Percentiles rank a stretch among this genome's conserved stretches.
Evolutionary conservation across 2,888 invertebrate genomes (phyloP).

Genomic region (Caenorhabditis wallacei): DNA sequence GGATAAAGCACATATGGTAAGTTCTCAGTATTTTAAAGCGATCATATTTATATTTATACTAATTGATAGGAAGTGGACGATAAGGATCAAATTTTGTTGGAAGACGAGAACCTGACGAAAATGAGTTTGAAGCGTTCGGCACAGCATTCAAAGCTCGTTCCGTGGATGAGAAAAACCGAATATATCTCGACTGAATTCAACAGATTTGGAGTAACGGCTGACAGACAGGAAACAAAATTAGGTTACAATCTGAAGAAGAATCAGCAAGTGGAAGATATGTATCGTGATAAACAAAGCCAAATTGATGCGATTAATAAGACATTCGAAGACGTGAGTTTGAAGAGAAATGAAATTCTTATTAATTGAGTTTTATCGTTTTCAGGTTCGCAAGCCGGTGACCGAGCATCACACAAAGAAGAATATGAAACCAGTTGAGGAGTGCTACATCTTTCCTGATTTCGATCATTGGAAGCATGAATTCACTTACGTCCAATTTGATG

Average conservation of each 20-base stretch:
- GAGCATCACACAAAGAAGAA: slow-evolving; percentile 98
- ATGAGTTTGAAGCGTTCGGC: slow-evolving; percentile 86
- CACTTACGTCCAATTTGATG: slow-evolving; percentile 96
- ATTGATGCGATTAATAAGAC: slow-evolving; percentile 98
- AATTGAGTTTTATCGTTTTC: slow-evolving; percentile 8
- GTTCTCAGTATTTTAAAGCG: not conserved
- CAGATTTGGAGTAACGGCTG: slow-evolving; percentile 95
- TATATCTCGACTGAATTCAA: slow-evolving; percentile 99
- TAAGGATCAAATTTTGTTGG: slow-evolving; percentile 67
- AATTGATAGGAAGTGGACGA: slow-evolving; percentile 57
- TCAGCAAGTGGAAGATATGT: slow-evolving; percentile 88
- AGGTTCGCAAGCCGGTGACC: slow-evolving; percentile 85
- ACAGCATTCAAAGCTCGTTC: slow-evolving; percentile 96
- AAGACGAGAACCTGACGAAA: slow-evolving; percentile 66
- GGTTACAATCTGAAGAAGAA: slow-evolving; percentile 96
- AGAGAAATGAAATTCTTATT: too few relatives aligned
- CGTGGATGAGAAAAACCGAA: slow-evolving; percentile 98
- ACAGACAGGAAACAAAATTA: slow-evolving; percentile 97
- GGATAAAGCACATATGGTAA: slow-evolving; percentile 33
- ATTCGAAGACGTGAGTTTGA: slow-evolving; percentile 90
- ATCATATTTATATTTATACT: not conserved
- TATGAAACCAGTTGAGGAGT: slow-evolving; percentile 92
- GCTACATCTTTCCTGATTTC: slow-evolving; percentile 95
- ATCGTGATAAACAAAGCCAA: slow-evolving; percentile 97
- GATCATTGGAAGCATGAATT: slow-evolving; percentile 98